phyloP scores from a whole-genome alignment of 2,888 invertebrate genomes.

The Andrena dorsata region DNA sequence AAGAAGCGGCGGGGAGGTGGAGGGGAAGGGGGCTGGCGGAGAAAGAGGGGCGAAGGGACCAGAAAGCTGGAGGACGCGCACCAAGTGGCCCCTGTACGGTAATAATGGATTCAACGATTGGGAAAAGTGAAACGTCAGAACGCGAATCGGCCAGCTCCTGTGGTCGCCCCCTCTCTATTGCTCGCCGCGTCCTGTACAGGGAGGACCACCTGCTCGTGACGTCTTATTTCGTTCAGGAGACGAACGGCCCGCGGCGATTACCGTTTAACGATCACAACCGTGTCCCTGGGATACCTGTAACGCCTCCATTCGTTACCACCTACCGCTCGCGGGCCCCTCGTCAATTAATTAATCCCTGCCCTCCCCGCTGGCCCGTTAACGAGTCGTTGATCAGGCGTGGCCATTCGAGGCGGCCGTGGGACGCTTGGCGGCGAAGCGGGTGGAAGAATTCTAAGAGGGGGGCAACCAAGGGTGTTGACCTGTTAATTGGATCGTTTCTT shows the following conservation, averaged over 20 bases:
- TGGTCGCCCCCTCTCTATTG: constrained; percentile 13
- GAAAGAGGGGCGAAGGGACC: constrained; percentile 11
- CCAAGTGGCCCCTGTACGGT: constrained; percentile 59
- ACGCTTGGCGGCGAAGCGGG: constrained; percentile 11
- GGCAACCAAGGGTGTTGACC: constrained; percentile 6
- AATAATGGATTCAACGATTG: constrained; percentile 78
- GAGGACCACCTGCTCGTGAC: constrained; percentile 80
- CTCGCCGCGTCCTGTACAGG: constrained; percentile 9
- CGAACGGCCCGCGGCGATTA: constrained; percentile 69
- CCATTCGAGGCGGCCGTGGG: not conserved
- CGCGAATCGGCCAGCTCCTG: constrained; percentile 31
- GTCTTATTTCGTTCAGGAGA: constrained; percentile 74
- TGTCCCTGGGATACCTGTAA: constrained; percentile 71
- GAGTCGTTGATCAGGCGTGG: constrained; percentile 56
- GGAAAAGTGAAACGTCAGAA: constrained; percentile 82
- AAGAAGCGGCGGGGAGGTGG: constrained; percentile 61
- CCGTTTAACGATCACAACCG: constrained; percentile 76
- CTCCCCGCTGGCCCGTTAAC: constrained; percentile 61
- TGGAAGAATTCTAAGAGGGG: not conserved
- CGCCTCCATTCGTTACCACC: constrained; percentile 75
- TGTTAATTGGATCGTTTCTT: constrained; percentile 21
- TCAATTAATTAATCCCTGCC: constrained; percentile 74
- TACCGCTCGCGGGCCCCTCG: constrained; percentile 58
- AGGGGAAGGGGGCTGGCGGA: constrained; percentile 6
- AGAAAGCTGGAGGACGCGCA: constrained; percentile 57